phyloP scores from a whole-genome alignment of 1,140 invertebrate genomes.

The Bradynema listronoti region DNA sequence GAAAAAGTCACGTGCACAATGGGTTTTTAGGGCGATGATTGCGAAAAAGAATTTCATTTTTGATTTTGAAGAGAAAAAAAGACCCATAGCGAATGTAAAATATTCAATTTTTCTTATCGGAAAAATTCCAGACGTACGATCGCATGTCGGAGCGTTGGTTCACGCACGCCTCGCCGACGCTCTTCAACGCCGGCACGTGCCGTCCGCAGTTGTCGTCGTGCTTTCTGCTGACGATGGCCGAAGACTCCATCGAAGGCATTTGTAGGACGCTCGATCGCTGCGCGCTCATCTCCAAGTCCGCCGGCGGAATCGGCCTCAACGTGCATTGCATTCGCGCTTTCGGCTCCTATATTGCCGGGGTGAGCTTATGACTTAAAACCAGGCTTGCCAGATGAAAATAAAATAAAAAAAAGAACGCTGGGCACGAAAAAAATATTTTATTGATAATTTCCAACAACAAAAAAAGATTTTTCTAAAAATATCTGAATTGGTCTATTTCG shows the following conservation, averaged over 20 bases:
- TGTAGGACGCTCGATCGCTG: slow-evolving; percentile 82
- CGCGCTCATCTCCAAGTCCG: slow-evolving; percentile 90
- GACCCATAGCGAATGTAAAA: too few species aligned
- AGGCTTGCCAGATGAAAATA: too few species aligned
- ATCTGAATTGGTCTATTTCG: too few species aligned
- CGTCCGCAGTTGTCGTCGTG: slow-evolving; percentile 87
- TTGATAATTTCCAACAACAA: too few species aligned
- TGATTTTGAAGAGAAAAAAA: slow-evolving; percentile 2
- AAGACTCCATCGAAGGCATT: slow-evolving; percentile 97
- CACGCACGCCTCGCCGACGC: slow-evolving; percentile 91
- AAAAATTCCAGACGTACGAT: slow-evolving; percentile 72
- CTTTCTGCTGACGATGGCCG: slow-evolving; percentile 86
- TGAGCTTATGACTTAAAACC: too few species aligned
- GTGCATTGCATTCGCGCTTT: slow-evolving; percentile 88
- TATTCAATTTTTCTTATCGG: not conserved
- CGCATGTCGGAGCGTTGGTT: slow-evolving; percentile 89
- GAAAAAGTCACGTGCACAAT: too few species aligned
- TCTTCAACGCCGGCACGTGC: slow-evolving; percentile 87
- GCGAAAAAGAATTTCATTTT: slow-evolving; percentile 10
- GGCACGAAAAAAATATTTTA: too few species aligned
- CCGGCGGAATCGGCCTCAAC: slow-evolving; percentile 92
- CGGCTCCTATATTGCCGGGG: slow-evolving; percentile 80
- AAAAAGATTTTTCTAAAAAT: too few species aligned
- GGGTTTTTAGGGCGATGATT: too few species aligned
- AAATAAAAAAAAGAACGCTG: too few species aligned